phyloP scores from a whole-genome alignment of 2,797 vertebrate species.

The Eulemur mongoz region DNA sequence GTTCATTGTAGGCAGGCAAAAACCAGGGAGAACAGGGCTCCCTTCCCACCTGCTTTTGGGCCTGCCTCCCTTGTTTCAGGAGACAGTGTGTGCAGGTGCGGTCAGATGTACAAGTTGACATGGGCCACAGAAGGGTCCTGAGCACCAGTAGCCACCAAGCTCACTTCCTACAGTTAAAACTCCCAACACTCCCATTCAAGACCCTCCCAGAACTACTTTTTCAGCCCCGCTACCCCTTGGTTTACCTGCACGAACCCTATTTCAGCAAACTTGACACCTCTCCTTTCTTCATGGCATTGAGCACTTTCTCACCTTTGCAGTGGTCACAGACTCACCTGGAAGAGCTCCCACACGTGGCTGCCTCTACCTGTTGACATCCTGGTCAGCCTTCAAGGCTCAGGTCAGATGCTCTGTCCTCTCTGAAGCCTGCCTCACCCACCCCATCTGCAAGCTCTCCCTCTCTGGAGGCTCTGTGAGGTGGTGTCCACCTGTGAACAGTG shows the following conservation, averaged over 20 bases:
- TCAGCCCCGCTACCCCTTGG: not conserved
- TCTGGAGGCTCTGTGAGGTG: not conserved
- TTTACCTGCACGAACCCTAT: not conserved
- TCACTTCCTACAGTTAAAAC: not conserved
- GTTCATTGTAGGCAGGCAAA: not conserved
- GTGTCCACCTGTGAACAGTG: not conserved
- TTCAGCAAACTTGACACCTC: not conserved
- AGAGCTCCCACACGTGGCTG: not conserved
- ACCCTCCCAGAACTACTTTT: not conserved
- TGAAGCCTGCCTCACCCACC: not conserved
- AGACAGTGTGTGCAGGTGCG: not conserved
- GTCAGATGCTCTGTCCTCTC: not conserved
- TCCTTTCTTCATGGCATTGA: not conserved
- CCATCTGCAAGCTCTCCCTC: not conserved
- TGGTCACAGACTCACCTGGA: not conserved
- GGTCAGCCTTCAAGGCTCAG: not conserved
- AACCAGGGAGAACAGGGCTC: not conserved
- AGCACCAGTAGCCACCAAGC: not conserved
- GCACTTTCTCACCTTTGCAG: not conserved
- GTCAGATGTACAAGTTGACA: not conserved
- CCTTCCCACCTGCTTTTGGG: not conserved
- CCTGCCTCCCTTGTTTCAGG: not conserved
- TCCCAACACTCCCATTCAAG: not conserved
- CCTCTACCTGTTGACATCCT: not conserved
- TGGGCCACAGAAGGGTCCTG: not conserved